Evolutionary conservation across 2,888 invertebrate species (phyloP).

Genomic region (Microplitis manilae): DNA sequence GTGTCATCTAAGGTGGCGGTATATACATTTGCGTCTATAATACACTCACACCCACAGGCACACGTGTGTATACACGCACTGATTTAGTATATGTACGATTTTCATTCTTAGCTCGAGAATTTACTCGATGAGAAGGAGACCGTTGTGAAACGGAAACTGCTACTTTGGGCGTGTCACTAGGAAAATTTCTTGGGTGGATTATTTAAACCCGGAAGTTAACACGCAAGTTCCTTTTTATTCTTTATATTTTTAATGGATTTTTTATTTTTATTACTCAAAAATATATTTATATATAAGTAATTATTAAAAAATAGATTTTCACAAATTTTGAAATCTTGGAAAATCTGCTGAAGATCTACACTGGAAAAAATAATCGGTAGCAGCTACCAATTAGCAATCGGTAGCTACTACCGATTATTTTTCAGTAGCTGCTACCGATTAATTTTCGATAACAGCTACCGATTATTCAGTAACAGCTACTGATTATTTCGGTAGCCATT

Average conservation of each 20-base stretch:
- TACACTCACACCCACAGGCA: background rate
- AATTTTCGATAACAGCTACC: too few relatives aligned
- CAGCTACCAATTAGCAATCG: too few relatives aligned
- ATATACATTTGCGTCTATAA: background rate
- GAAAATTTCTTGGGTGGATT: conserved; percentile 31
- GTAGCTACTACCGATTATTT: too few relatives aligned
- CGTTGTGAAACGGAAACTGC: conserved; percentile 22
- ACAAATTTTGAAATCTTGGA: too few relatives aligned
- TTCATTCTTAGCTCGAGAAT: background rate
- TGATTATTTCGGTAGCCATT: too few relatives aligned
- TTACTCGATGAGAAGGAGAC: background rate
- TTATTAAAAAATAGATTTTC: too few relatives aligned
- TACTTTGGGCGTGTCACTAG: conserved; percentile 29
- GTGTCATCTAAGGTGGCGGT: conserved; percentile 1
- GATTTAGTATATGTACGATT: background rate
- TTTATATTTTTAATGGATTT: background rate
- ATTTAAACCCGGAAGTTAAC: conserved; percentile 23
- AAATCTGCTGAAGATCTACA: too few relatives aligned
- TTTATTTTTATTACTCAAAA: background rate
- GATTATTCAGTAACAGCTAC: too few relatives aligned
- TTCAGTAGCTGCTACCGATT: too few relatives aligned
- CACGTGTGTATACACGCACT: background rate
- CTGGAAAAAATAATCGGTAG: too few relatives aligned
- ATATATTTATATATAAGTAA: too few relatives aligned
- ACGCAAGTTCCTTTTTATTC: background rate